Conservation (phyloP, 2,888 invertebrate species). For the Orthonychiurus folsomi region DNA sequence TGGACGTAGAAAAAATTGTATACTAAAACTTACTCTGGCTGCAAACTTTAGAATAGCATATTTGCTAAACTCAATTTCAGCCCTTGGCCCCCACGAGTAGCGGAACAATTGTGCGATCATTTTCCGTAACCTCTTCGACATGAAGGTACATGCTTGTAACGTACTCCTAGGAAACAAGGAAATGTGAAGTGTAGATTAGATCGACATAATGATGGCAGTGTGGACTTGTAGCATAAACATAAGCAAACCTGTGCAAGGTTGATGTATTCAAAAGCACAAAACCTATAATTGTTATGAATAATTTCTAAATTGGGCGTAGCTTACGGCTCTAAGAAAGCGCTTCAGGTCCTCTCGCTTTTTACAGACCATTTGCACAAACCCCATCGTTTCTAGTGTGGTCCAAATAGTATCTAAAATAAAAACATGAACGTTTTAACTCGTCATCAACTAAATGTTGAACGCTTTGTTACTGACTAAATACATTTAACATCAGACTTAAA, state of each 20-base stretch:
- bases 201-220: too few species aligned
- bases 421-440: not conserved
- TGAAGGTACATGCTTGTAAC: slow-evolving; percentile 27
- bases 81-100: slow-evolving; percentile 36
- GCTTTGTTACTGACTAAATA: not conserved
- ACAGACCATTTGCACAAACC: not conserved
- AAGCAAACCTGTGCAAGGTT: not conserved
- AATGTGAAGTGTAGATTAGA: not conserved
- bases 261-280: not conserved
- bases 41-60: slow-evolving; percentile 30
- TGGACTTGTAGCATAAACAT: too few species aligned
- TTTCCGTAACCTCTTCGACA: slow-evolving; percentile 24
- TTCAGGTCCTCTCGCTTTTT: slow-evolving; percentile 1
- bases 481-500: slow-evolving; percentile 8
- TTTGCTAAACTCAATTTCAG: slow-evolving; percentile 34
- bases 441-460: not conserved
- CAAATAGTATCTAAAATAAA: slow-evolving; percentile 7
- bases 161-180: slow-evolving; percentile 26
- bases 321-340: slow-evolving; percentile 1
- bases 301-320: too few species aligned
- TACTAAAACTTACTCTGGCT: not conserved
- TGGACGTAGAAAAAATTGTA: too few species aligned
- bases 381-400: not conserved
- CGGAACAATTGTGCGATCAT: slow-evolving; percentile 16
- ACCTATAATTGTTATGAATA: not conserved